Evolutionary conservation across 2,797 vertebrate species (phyloP).

Genomic region (Pseudopleuronectes americanus): DNA sequence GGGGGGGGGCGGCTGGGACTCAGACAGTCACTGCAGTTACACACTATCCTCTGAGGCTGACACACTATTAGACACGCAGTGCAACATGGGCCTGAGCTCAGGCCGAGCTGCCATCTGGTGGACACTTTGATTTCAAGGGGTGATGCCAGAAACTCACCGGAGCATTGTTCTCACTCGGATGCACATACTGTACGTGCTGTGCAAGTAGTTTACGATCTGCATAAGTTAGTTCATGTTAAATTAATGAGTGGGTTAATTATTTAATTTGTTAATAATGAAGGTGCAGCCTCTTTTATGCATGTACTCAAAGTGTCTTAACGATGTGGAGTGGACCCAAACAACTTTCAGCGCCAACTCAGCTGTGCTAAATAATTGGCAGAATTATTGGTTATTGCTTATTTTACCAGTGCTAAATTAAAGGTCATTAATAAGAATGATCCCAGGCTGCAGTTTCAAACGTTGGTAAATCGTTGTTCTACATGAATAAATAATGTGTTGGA

Average conservation of each 20-base stretch:
- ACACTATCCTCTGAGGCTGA: conserved; percentile 34
- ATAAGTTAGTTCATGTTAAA: background rate
- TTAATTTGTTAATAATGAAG: background rate
- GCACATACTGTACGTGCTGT: background rate
- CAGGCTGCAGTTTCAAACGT: too few species aligned
- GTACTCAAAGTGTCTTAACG: background rate
- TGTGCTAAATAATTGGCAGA: background rate
- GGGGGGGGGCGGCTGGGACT: conserved; percentile 30
- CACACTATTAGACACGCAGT: conserved; percentile 20
- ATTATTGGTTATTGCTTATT: background rate
- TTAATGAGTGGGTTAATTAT: background rate
- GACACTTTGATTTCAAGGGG: conserved; percentile 16
- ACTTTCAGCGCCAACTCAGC: background rate
- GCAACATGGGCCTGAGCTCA: background rate
- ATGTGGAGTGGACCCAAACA: background rate
- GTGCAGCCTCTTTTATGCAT: background rate
- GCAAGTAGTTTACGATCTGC: background rate
- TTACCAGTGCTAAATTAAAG: background rate
- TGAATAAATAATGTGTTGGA: too few species aligned
- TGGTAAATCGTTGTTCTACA: too few species aligned
- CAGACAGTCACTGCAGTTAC: conserved; percentile 27
- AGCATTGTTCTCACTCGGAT: background rate
- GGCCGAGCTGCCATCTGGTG: conserved; percentile 49
- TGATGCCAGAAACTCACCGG: background rate
- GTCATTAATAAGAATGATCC: too few species aligned